phyloP scores from a whole-genome alignment of 2,888 invertebrate genomes.

The Drosophila anomelani region DNA sequence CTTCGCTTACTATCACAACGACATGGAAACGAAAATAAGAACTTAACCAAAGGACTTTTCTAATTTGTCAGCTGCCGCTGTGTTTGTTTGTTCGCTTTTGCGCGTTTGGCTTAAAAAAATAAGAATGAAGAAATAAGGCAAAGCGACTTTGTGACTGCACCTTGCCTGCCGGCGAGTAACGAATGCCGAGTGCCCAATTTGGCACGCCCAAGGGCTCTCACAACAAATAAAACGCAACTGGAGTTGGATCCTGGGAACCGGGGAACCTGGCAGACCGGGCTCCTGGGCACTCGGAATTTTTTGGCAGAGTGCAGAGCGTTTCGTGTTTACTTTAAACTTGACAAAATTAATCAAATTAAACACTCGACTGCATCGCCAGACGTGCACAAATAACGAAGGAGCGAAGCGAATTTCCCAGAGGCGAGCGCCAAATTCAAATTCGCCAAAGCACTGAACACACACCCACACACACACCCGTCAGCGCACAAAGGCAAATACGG shows the following conservation, averaged over 20 bases:
- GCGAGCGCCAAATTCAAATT: constrained; percentile 72
- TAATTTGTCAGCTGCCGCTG: constrained; percentile 38
- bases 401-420: constrained; percentile 39
- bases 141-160: constrained; percentile 41
- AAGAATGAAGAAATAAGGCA: constrained; percentile 19
- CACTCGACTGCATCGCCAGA: constrained; percentile 82
- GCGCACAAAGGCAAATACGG: constrained; percentile 39
- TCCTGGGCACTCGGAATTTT: constrained; percentile 54
- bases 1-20: constrained; percentile 5
- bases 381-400: constrained; percentile 77
- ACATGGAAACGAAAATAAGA: constrained; percentile 23
- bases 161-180: constrained; percentile 28
- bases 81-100: constrained; percentile 31
- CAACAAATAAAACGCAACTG: constrained; percentile 58
- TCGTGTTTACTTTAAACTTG: constrained; percentile 79
- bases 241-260: constrained; percentile 33
- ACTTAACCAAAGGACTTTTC: constrained; percentile 42
- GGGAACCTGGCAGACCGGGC: constrained; percentile 24
- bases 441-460: constrained; percentile 27
- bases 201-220: constrained; percentile 44
- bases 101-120: constrained; percentile 24
- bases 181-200: constrained; percentile 53
- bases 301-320: constrained; percentile 71
- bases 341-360: constrained; percentile 83
- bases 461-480: constrained; percentile 33